Percentiles rank a stretch among this genome's conserved stretches.
These are phyloP conservation scores for Phrynocephalus guinanensis DNA, from an alignment of 2,797 vertebrate species.

Conservation along the genomic window DNA sequence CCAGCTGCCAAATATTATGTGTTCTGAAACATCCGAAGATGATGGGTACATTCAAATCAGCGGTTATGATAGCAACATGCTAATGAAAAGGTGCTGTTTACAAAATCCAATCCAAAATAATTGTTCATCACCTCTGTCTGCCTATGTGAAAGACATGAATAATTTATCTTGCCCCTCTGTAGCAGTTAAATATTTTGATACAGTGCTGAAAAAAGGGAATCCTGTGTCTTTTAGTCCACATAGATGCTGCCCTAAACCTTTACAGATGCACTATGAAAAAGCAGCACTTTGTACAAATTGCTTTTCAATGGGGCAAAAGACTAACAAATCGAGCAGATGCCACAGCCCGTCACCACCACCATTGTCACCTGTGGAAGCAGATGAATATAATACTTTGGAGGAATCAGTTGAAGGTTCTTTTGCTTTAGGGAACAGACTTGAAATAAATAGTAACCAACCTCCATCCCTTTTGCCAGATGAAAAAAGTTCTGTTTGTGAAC, in stretches of 20 bases:
- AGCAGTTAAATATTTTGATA: slow-evolving; percentile 79
- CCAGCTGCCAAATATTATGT: slow-evolving; percentile 71
- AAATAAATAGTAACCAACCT: slow-evolving; percentile 79
- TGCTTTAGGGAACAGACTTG: slow-evolving; percentile 73
- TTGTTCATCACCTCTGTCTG: slow-evolving; percentile 77
- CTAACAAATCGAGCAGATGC: slow-evolving; percentile 78
- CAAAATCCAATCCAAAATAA: slow-evolving; percentile 80
- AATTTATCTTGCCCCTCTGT: slow-evolving; percentile 86
- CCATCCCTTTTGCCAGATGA: slow-evolving; percentile 86
- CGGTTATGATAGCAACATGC: slow-evolving; percentile 78
- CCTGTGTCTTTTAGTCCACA: slow-evolving; percentile 79
- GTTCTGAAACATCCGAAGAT: slow-evolving; percentile 79
- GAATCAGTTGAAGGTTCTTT: slow-evolving; percentile 73
- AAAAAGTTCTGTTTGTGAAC: slow-evolving; percentile 65
- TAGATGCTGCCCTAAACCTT: slow-evolving; percentile 74
- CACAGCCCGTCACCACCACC: slow-evolving; percentile 89
- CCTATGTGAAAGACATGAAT: slow-evolving; percentile 84
- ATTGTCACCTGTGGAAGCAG: slow-evolving; percentile 86
- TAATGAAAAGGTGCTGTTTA: slow-evolving; percentile 80
- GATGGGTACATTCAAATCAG: slow-evolving; percentile 75
- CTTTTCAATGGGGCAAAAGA: slow-evolving; percentile 59
- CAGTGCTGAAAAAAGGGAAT: slow-evolving; percentile 76
- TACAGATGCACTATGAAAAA: slow-evolving; percentile 70
- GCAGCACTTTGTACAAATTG: slow-evolving; percentile 70
- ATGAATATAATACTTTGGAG: slow-evolving; percentile 79